Evolutionary conservation across 1,140 invertebrate species (phyloP).

Genomic region (Oryctes rhinoceros): DNA sequence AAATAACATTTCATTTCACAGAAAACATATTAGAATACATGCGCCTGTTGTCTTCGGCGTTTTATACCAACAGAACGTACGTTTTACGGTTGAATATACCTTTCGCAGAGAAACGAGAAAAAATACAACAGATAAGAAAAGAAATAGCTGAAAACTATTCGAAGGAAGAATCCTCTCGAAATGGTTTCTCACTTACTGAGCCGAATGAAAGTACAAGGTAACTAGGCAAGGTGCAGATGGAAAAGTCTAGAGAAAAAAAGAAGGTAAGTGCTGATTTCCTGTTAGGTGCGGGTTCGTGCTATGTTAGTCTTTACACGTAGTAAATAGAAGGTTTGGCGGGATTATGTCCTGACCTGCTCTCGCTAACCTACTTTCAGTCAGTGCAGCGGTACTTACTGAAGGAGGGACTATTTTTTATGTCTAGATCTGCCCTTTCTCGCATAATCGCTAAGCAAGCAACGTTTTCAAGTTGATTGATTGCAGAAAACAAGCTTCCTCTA

Average conservation of each 20-base stretch:
- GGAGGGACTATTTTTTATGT: background rate
- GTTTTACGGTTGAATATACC: background rate
- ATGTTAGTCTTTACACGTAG: background rate
- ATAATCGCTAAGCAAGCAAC: background rate
- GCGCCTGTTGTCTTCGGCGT: too few species aligned
- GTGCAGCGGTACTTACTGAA: background rate
- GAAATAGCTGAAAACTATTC: background rate
- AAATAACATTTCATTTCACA: too few species aligned
- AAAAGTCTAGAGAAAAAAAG: background rate
- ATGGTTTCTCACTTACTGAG: background rate
- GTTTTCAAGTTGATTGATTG: constrained; percentile 14
- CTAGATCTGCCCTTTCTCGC: background rate
- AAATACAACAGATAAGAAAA: background rate
- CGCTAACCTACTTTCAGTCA: constrained; percentile 9
- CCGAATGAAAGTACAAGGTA: constrained; percentile 10
- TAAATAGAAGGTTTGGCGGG: background rate
- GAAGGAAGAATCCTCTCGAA: background rate
- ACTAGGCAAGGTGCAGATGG: background rate
- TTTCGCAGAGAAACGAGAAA: background rate
- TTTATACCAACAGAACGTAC: too few species aligned
- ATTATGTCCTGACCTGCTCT: constrained; percentile 17
- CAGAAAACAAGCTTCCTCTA: background rate
- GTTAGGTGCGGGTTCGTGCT: background rate
- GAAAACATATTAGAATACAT: too few species aligned
- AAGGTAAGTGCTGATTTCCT: background rate